A percentile compares a stretch with the other conserved stretches of the same genome.
These are phyloP conservation scores for Cyprinus carpio DNA, from an alignment of 2,113 vertebrate genomes.

Conservation along the genomic window DNA sequence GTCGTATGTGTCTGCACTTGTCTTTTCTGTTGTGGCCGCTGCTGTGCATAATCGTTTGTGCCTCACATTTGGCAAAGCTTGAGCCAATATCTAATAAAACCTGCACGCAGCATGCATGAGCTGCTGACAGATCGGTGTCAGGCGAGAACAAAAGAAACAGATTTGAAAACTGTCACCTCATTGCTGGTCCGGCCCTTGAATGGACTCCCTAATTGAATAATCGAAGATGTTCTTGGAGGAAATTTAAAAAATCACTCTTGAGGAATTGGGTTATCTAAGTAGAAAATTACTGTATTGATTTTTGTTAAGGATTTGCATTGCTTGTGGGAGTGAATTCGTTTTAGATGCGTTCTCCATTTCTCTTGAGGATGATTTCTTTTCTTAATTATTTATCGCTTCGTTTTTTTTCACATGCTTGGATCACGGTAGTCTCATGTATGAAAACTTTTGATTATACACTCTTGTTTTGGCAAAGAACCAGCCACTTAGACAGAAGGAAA, in stretches of 20 bases:
- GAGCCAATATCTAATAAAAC: conserved; percentile 49
- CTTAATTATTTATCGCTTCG: neutral
- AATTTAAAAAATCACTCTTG: conserved; percentile 73
- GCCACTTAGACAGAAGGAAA: no score
- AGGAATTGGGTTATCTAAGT: conserved; percentile 72
- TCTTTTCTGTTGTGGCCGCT: conserved; percentile 45
- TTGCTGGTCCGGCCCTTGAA: conserved; percentile 38
- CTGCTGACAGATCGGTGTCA: conserved; percentile 46
- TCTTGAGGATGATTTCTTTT: conserved; percentile 38
- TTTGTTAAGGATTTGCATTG: conserved; percentile 63
- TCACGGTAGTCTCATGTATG: neutral
- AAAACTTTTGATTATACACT: neutral
- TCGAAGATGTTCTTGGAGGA: conserved; percentile 71
- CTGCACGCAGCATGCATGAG: neutral
- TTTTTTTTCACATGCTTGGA: neutral
- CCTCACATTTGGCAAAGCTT: conserved; percentile 60
- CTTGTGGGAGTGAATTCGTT: conserved; percentile 64
- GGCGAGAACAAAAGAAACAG: conserved; percentile 55
- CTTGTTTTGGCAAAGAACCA: neutral
- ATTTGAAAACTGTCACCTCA: conserved; percentile 65
- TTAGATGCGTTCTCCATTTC: conserved; percentile 58
- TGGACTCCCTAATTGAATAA: conserved; percentile 68
- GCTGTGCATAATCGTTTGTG: conserved; percentile 56
- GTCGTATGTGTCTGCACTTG: conserved; percentile 65
- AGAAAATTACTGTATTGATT: conserved; percentile 81